These are phyloP conservation scores for Metopia argyrocephala DNA, from an alignment of 2,888 invertebrate genomes.

Conservation along the genomic window DNA sequence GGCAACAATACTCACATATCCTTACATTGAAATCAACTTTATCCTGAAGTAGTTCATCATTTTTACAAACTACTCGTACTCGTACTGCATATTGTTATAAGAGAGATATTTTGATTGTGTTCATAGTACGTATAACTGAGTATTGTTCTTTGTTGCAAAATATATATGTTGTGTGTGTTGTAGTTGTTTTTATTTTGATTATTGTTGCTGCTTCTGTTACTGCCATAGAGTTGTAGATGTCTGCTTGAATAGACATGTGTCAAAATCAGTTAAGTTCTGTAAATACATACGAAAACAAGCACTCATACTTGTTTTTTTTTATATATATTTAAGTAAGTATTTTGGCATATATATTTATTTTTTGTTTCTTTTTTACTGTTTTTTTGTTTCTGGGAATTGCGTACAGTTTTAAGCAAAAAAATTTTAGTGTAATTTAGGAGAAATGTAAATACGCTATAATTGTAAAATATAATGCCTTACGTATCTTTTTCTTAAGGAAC, in stretches of 20 bases:
- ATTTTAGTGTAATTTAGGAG: neutral
- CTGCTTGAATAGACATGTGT: slow-evolving; percentile 55
- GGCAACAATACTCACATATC: too few species aligned
- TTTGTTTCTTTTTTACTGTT: neutral
- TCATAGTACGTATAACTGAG: too few species aligned
- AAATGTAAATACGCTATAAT: neutral
- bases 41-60: too few species aligned
- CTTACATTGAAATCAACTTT: too few species aligned
- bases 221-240: slow-evolving; percentile 21
- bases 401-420: neutral
- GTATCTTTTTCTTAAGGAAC: too few species aligned
- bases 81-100: too few species aligned
- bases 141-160: too few species aligned
- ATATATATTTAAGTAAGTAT: slow-evolving; percentile 19
- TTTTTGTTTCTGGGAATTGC: neutral
- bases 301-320: neutral
- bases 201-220: neutral
- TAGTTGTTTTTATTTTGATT: neutral
- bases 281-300: slow-evolving; percentile 8
- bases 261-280: slow-evolving; percentile 56
- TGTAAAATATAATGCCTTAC: neutral
- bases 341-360: slow-evolving; percentile 21
- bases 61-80: too few species aligned
- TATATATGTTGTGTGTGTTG: too few species aligned
- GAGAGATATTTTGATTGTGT: too few species aligned